These are phyloP conservation scores for Seriola dumerili DNA, from an alignment of 2,113 vertebrate species.

Conservation along the genomic window DNA sequence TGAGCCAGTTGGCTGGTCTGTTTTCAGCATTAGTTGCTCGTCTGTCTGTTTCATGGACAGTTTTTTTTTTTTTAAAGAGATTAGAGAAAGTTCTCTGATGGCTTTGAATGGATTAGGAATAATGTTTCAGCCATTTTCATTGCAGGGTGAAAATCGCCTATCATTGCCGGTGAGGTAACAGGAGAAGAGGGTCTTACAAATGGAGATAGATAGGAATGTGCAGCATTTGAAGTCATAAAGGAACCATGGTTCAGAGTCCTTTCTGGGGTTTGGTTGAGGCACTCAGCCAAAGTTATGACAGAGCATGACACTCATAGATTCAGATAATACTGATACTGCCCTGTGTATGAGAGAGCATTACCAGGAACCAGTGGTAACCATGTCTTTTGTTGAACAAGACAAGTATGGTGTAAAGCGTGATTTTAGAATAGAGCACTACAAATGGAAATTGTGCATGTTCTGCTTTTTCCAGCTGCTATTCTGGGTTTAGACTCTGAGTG, in stretches of 20 bases:
- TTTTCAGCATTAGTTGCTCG: constrained; percentile 48
- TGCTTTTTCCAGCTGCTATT: constrained; percentile 61
- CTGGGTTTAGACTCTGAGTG: constrained; percentile 51
- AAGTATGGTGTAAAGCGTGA: constrained; percentile 31
- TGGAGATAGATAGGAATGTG: background rate
- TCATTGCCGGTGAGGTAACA: constrained; percentile 21
- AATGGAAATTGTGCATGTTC: constrained; percentile 45
- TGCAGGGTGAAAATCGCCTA: background rate
- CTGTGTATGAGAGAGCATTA: constrained; percentile 27
- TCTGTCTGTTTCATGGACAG: constrained; percentile 25
- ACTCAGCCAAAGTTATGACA: constrained; percentile 8
- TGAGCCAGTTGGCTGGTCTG: constrained; percentile 16
- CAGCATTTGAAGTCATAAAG: background rate
- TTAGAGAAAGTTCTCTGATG: constrained; percentile 31
- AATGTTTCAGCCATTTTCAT: constrained; percentile 4
- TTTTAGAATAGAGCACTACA: constrained; percentile 42
- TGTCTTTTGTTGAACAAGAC: constrained; percentile 41
- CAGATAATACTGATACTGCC: constrained; percentile 27
- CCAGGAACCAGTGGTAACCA: constrained; percentile 35
- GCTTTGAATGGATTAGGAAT: constrained; percentile 21
- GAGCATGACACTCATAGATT: constrained; percentile 37
- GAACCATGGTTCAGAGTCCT: constrained; percentile 7
- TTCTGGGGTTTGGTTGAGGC: constrained; percentile 8
- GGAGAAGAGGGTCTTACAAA: constrained; percentile 15
- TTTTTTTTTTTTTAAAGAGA: constrained; percentile 12